phyloP scores from a whole-genome alignment of 2,113 vertebrate species.

The Notarius quadriscutis region DNA sequence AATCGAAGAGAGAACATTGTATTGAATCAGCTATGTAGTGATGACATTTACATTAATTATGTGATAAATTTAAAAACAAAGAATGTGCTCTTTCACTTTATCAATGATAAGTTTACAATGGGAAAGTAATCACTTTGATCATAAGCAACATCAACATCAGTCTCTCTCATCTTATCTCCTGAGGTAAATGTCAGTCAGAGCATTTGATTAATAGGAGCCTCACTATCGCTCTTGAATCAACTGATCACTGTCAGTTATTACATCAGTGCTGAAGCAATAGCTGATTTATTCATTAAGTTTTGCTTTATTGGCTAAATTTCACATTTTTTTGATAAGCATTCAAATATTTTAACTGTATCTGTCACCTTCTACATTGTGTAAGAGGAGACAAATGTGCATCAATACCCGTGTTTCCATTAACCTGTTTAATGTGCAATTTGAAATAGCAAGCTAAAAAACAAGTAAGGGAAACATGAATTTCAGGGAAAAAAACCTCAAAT shows the following conservation, averaged over 20 bases:
- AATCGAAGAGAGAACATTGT: neutral
- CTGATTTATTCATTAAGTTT: neutral
- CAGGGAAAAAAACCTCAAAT: too few relatives aligned
- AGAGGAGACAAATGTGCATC: too few relatives aligned
- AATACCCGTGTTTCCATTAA: too few relatives aligned
- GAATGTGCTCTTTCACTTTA: neutral
- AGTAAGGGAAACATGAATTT: too few relatives aligned
- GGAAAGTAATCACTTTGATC: neutral
- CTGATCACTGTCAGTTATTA: neutral
- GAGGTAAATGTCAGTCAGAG: neutral
- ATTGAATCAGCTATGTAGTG: neutral
- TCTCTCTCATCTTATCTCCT: neutral
- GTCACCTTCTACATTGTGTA: too few relatives aligned
- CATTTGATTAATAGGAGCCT: neutral
- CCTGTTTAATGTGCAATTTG: too few relatives aligned
- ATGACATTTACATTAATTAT: too few relatives aligned
- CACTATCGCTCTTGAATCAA: neutral
- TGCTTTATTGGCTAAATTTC: neutral
- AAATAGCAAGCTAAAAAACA: too few relatives aligned
- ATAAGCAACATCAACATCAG: neutral
- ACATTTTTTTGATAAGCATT: neutral
- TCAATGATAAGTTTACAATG: neutral
- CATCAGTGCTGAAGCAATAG: neutral
- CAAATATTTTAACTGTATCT: too few relatives aligned
- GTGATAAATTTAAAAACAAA: too few relatives aligned